These are phyloP conservation scores for Mesopsocus fuscifrons DNA, from an alignment of 2,888 invertebrate genomes.

Conservation along the genomic window DNA sequence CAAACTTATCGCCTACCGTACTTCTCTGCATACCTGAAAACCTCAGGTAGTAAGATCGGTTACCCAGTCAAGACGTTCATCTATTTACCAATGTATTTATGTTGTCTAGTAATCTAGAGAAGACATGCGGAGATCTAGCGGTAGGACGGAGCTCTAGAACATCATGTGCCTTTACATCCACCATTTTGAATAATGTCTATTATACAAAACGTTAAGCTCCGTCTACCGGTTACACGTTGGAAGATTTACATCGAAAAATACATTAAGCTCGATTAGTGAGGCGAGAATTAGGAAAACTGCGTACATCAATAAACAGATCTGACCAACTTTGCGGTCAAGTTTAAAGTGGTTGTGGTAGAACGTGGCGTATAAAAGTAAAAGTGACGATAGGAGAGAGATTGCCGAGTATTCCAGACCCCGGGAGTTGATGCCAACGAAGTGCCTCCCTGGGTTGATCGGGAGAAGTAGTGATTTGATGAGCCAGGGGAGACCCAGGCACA, in stretches of 20 bases:
- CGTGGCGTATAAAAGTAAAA: conserved; percentile 55
- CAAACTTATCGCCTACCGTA: too few relatives aligned
- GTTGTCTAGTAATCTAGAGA: too few relatives aligned
- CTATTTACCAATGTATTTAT: too few relatives aligned
- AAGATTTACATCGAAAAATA: conserved; percentile 78
- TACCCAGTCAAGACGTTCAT: too few relatives aligned
- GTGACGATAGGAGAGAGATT: conserved; percentile 66
- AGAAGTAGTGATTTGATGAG: conserved; percentile 70
- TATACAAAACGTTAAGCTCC: too few relatives aligned
- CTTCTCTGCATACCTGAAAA: too few relatives aligned
- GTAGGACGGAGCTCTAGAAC: too few relatives aligned
- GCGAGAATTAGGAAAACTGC: conserved; percentile 71
- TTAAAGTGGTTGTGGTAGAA: conserved; percentile 76
- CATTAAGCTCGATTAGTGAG: conserved; percentile 79
- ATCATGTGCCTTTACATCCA: too few relatives aligned
- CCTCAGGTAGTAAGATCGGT: too few relatives aligned
- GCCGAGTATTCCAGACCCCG: conserved; percentile 81
- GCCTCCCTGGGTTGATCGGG: conserved; percentile 56
- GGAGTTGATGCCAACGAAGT: conserved; percentile 74
- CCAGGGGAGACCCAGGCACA: conserved; percentile 76
- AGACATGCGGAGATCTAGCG: too few relatives aligned
- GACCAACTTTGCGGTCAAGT: conserved; percentile 61
- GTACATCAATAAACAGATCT: conserved; percentile 72
- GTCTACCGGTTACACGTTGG: conserved; percentile 60
- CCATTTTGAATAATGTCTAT: too few relatives aligned